Percentiles rank a stretch among this genome's conserved stretches.
Conservation (phyloP, 2,797 vertebrate genomes). For the Macrochelys suwanniensis region DNA sequence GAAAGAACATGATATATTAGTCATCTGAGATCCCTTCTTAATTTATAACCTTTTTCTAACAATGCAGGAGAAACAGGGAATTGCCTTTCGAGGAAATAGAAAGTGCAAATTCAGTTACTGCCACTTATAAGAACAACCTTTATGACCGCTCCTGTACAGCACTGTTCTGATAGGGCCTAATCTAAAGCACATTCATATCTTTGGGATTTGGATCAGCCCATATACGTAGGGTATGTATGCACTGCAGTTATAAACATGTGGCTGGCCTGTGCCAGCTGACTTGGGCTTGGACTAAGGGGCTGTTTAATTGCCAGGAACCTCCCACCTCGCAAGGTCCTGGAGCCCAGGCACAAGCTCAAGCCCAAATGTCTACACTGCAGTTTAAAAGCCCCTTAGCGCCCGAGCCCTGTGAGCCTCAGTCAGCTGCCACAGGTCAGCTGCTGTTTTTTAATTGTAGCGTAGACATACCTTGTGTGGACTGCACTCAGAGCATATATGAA, state of each 20-base stretch:
- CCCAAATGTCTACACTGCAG: background rate
- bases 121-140: background rate
- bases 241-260: background rate
- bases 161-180: background rate
- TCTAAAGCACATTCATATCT: background rate
- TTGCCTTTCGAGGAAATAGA: constrained; percentile 27
- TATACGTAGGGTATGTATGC: background rate
- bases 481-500: background rate
- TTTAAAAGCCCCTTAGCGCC: background rate
- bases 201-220: background rate
- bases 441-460: background rate
- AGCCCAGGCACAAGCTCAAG: background rate
- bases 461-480: background rate
- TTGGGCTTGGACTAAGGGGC: background rate
- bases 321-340: background rate
- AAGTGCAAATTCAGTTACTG: background rate
- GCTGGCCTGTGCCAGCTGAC: background rate
- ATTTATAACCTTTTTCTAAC: constrained; percentile 51
- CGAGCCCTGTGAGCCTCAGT: background rate
- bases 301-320: background rate
- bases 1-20: constrained; percentile 56
- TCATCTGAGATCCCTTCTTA: constrained; percentile 67
- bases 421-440: background rate
- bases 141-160: background rate
- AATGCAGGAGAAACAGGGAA: background rate